Evolutionary conservation across 2,113 vertebrate genomes (phyloP).

Genomic region (Pelusios castaneus): DNA sequence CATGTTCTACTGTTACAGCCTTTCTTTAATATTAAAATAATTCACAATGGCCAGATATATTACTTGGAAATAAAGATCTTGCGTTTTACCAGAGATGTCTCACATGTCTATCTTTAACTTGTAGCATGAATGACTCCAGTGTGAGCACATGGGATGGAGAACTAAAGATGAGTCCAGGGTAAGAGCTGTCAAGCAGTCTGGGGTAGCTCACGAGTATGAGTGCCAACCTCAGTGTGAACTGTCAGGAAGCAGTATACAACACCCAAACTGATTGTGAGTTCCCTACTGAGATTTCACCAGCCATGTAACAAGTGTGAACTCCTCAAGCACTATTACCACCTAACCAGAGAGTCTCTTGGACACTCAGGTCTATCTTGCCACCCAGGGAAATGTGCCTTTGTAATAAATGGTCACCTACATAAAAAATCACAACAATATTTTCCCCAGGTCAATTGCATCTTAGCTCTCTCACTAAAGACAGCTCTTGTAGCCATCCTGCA

Average conservation of each 20-base stretch:
- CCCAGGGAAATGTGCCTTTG: neutral
- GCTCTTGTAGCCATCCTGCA: neutral
- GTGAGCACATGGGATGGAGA: neutral
- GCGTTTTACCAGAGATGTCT: neutral
- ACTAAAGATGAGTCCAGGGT: neutral
- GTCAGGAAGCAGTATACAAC: neutral
- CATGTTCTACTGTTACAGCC: neutral
- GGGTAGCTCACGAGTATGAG: neutral
- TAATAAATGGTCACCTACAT: neutral
- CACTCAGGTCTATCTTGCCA: neutral
- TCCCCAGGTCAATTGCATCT: neutral
- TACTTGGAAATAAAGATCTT: neutral
- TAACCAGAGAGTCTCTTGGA: neutral
- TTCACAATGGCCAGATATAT: neutral
- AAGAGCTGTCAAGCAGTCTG: neutral
- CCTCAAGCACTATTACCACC: neutral
- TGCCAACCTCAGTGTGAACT: neutral
- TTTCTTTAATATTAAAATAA: neutral
- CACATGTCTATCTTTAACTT: neutral
- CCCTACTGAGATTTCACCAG: neutral
- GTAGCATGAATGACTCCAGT: neutral
- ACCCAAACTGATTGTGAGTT: neutral
- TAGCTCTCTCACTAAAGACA: neutral
- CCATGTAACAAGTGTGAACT: neutral
- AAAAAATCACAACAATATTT: neutral